Evolutionary conservation across 2,113 vertebrate species (phyloP).

Genomic region (Anthoscopus minutus): DNA sequence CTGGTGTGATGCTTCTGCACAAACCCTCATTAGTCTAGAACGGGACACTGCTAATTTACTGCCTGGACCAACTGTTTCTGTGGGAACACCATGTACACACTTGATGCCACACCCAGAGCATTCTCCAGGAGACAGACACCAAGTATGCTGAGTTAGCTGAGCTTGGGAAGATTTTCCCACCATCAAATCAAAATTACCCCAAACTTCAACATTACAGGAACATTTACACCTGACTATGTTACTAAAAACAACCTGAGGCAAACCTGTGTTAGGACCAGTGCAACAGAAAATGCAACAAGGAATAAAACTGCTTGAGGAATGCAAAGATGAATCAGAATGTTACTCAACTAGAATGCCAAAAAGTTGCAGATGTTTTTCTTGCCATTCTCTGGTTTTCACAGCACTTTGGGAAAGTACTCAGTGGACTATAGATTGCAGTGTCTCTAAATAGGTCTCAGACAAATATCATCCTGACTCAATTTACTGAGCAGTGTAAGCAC

Average conservation of each 20-base stretch:
- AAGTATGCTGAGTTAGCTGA: neutral
- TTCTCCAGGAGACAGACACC: neutral
- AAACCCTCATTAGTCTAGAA: neutral
- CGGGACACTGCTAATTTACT: neutral
- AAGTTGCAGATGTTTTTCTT: neutral
- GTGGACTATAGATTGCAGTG: neutral
- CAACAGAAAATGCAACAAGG: neutral
- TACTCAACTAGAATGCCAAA: neutral
- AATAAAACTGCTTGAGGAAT: neutral
- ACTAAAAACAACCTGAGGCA: accelerated
- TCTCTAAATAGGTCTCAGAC: neutral
- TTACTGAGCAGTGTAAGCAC: neutral
- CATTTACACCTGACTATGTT: neutral
- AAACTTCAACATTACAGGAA: neutral
- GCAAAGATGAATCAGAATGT: neutral
- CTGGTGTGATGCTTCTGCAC: neutral
- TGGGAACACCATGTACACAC: accelerated
- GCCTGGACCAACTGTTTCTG: neutral
- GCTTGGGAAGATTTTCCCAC: neutral
- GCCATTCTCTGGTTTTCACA: neutral
- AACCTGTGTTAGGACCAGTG: neutral
- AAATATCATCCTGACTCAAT: neutral
- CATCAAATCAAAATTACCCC: neutral
- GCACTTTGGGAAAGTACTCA: neutral
- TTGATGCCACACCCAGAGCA: neutral